Conservation (phyloP, 2,797 vertebrate genomes). For the Falco peregrinus region DNA sequence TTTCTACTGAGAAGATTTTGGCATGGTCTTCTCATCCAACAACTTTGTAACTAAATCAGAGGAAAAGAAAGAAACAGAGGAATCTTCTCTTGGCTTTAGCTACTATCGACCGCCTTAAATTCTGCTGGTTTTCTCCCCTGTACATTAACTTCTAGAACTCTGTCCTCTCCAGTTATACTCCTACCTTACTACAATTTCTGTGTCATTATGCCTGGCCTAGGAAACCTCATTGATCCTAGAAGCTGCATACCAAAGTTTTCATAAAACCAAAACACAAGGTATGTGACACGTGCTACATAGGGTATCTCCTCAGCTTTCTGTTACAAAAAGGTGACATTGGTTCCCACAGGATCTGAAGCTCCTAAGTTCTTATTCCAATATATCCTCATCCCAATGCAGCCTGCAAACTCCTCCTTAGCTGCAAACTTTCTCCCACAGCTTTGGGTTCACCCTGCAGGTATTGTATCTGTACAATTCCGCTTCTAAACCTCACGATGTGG, state of each 20-base stretch:
- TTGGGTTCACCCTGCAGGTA: neutral
- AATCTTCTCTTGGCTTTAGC: neutral
- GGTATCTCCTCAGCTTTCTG: neutral
- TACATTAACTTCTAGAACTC: neutral
- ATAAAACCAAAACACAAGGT: neutral
- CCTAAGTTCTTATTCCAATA: neutral
- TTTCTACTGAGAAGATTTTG: neutral
- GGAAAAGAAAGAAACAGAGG: neutral
- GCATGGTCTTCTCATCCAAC: neutral
- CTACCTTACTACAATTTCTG: neutral
- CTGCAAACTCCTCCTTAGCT: neutral
- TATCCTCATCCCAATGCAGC: neutral
- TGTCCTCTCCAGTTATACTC: neutral
- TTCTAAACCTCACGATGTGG: neutral
- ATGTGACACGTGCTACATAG: neutral
- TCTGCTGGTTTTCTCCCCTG: fast-evolving
- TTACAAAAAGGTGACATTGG: neutral
- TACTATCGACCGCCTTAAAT: neutral
- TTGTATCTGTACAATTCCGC: neutral
- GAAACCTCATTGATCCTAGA: neutral
- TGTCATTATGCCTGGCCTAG: neutral
- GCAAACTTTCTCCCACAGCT: neutral
- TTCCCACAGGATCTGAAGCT: neutral
- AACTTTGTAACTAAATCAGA: neutral
- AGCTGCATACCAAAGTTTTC: neutral